A percentile compares a stretch with the other conserved stretches of the same genome.
Conservation (phyloP, 1,140 invertebrate species). For the Ostrea denselamellosa region DNA sequence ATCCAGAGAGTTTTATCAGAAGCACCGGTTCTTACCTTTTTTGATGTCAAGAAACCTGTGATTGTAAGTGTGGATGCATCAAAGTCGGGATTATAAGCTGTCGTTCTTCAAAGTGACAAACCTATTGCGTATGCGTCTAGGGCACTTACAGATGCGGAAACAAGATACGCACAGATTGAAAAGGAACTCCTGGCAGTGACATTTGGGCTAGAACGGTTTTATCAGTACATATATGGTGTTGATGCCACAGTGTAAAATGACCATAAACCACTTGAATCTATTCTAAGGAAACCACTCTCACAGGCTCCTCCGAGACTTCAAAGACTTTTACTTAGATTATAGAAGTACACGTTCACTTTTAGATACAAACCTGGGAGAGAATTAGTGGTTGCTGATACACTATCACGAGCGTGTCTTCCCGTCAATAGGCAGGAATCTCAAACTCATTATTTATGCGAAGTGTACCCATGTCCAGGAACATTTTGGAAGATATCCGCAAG, state of each 20-base stretch:
- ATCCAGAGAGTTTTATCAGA: too few species aligned
- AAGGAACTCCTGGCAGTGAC: constrained; percentile 80
- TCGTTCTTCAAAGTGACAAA: too few species aligned
- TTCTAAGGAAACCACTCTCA: constrained; percentile 75
- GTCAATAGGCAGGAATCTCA: not conserved
- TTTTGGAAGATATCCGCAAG: not conserved
- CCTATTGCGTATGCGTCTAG: too few species aligned
- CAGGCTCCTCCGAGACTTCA: constrained; percentile 42
- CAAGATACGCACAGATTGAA: constrained; percentile 79
- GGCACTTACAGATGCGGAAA: constrained; percentile 76
- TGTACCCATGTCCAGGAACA: not conserved
- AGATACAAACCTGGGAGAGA: not conserved
- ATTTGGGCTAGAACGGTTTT: constrained; percentile 71
- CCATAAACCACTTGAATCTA: constrained; percentile 75
- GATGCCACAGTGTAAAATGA: constrained; percentile 68
- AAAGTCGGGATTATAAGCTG: too few species aligned
- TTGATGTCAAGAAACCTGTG: too few species aligned
- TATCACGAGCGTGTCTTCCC: not conserved
- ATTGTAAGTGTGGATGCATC: not conserved
- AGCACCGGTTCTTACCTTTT: too few species aligned
- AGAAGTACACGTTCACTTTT: not conserved
- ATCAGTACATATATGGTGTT: constrained; percentile 68
- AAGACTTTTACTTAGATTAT: not conserved
- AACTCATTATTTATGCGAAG: not conserved
- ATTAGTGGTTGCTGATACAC: not conserved